Percentiles rank a stretch among this genome's conserved stretches.
phyloP scores from a whole-genome alignment of 2,888 invertebrate genomes.

The Drosophila emarginata region DNA sequence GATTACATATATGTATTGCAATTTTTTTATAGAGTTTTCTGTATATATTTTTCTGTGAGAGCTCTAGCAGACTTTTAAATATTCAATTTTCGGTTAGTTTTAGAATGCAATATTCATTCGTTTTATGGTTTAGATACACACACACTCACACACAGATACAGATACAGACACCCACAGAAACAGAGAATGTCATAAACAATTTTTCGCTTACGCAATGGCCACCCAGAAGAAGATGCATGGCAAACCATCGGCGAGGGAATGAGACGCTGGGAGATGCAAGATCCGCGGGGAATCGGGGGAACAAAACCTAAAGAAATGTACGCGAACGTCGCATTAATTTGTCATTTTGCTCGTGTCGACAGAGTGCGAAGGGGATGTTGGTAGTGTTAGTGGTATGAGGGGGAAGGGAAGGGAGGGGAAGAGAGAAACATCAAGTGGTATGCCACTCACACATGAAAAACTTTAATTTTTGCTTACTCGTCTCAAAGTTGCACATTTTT shows the following conservation, averaged over 20 bases:
- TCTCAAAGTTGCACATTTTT: slow-evolving; percentile 46
- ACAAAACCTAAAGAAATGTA: slow-evolving; percentile 21
- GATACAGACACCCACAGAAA: no score
- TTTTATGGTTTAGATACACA: no score
- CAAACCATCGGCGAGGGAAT: background rate
- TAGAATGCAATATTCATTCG: background rate
- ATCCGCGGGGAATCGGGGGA: background rate
- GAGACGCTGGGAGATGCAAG: slow-evolving; percentile 1
- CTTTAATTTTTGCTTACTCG: slow-evolving; percentile 57
- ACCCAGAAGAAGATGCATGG: slow-evolving; percentile 58
- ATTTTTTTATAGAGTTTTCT: no score
- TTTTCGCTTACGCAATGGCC: slow-evolving; percentile 55
- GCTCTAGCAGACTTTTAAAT: no score
- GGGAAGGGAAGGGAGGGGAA: background rate
- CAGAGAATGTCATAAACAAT: slow-evolving; percentile 54
- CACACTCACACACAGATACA: no score
- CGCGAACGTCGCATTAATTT: slow-evolving; percentile 66
- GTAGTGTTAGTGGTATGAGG: no score
- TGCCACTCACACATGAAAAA: slow-evolving; percentile 42
- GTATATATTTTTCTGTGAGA: no score
- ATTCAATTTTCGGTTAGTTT: no score
- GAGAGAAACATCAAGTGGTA: slow-evolving; percentile 61
- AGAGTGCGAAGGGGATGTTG: slow-evolving; percentile 6
- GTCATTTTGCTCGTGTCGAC: slow-evolving; percentile 67
- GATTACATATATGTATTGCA: no score